Evolutionary conservation across 2,888 invertebrate species (phyloP), one percentile per base, ranked within the genome.

Genomic region (Chrysolina americana): DNA sequence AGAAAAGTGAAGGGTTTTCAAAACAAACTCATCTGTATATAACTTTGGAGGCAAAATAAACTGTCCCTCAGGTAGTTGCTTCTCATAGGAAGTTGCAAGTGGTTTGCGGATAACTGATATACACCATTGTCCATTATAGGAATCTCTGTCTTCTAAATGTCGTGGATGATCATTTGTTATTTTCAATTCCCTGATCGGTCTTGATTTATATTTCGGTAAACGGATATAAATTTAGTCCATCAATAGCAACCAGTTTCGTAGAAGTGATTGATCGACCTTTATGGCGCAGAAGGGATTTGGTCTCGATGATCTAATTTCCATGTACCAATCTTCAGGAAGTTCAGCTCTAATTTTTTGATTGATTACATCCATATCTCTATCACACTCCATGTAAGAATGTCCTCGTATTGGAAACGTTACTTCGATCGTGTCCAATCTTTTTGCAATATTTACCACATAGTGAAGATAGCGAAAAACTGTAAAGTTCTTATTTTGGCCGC

Each of bases 401-500:
- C 65, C 44, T 41, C 50, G n/a, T 44, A 62, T 71, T 17, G 71
- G 47, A 65, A 74, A 70, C 19, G 62, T 71, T 56, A 66, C 41
- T 48, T 63, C 59, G n/a, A 41, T 44, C 19, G 41, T 36, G 23
- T 70, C 70, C 41, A 70, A 36, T 63, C 47, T 70, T 59, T 65
- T 66, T 17, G 65, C 17, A 71, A 66, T 23, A 71, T 65, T 23
- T 13, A 71, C 66, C 10, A 74, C 62, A 62, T 70, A 74, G 63
- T 71, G 70, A 44, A 73, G 62, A 69, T 62, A 59, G 23, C n/a
- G 65, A 28, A 74, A 70, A n/a, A 74, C 69, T 11, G 74, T 73
- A 47, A 63, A 73, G 59, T 69, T 69, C 19, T 41, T 65, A 44
- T 41, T 65, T 65, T 65, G 65, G 41, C 44, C 65, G 13, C 41